Evolutionary conservation across 2,113 vertebrate species (phyloP).

Genomic region (Coptodon bakossiorum): DNA sequence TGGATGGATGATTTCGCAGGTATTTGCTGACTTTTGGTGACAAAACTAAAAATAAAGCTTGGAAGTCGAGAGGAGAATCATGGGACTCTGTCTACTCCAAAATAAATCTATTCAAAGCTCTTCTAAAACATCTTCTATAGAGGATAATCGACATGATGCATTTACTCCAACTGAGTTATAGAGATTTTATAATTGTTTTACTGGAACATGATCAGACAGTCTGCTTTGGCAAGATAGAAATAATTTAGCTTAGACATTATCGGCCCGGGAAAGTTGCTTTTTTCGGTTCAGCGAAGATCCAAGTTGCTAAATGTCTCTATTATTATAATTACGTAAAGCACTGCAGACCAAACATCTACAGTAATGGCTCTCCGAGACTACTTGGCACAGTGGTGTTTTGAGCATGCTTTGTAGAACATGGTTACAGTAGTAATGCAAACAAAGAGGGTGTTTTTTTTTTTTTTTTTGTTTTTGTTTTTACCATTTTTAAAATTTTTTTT

Average conservation of each 20-base stretch:
- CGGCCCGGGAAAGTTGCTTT: slow-evolving; percentile 7
- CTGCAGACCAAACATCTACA: neutral
- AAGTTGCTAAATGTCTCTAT: neutral
- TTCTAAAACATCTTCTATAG: neutral
- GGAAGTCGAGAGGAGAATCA: neutral
- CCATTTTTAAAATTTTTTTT: too few relatives aligned
- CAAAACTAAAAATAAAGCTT: neutral
- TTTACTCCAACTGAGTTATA: neutral
- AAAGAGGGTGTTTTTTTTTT: neutral
- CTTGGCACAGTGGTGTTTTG: neutral
- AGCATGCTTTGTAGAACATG: neutral
- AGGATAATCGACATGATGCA: neutral
- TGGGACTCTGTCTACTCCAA: neutral
- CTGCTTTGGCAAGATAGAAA: neutral
- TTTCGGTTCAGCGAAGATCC: neutral
- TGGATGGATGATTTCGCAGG: neutral
- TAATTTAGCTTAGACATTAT: neutral
- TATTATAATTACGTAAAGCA: neutral
- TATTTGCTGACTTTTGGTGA: neutral
- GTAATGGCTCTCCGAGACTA: neutral
- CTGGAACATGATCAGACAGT: neutral
- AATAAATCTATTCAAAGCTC: neutral
- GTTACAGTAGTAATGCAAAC: neutral
- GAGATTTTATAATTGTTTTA: neutral
- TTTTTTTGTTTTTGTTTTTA: too few relatives aligned